A percentile compares a stretch with the other conserved stretches of the same genome.
Conservation (phyloP, 2,888 invertebrate genomes). For the Pomacea canaliculata region DNA sequence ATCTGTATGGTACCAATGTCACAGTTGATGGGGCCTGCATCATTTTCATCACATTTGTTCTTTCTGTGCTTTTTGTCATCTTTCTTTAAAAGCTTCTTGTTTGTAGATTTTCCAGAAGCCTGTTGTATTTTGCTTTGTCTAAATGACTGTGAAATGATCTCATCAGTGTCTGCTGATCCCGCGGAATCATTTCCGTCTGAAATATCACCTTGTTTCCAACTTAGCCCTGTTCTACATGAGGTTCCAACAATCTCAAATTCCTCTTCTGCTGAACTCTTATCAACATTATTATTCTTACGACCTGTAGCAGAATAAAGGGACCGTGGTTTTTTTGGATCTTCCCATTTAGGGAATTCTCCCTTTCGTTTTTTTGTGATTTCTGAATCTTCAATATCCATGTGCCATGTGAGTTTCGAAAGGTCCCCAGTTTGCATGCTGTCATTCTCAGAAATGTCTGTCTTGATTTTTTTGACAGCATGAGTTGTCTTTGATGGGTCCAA, state of each 20-base stretch:
- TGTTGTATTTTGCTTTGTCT: not conserved
- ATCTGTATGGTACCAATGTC: not conserved
- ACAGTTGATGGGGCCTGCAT: not conserved
- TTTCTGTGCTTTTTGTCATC: not conserved
- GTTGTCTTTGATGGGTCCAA: conserved; percentile 60
- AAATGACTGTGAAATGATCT: conserved; percentile 32
- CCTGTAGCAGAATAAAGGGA: not conserved
- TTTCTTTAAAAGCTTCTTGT: not conserved
- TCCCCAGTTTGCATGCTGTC: conserved; percentile 1
- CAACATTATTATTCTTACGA: not conserved
- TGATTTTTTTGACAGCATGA: conserved; percentile 55
- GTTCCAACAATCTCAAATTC: conserved; percentile 28
- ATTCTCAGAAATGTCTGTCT: conserved; percentile 32
- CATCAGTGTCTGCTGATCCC: conserved; percentile 45
- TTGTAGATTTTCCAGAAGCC: not conserved
- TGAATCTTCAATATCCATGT: conserved; percentile 35
- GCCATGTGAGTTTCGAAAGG: conserved; percentile 44
- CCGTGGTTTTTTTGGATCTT: conserved; percentile 6
- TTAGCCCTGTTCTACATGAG: not conserved
- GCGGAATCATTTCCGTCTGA: conserved; percentile 32
- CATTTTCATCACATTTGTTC: not conserved
- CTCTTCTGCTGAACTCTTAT: not conserved
- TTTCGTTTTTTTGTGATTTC: conserved; percentile 34
- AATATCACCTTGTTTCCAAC: not conserved
- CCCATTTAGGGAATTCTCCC: conserved; percentile 14